Evolutionary conservation across 2,888 invertebrate species (phyloP).

Genomic region (Caenorhabditis sinica): DNA sequence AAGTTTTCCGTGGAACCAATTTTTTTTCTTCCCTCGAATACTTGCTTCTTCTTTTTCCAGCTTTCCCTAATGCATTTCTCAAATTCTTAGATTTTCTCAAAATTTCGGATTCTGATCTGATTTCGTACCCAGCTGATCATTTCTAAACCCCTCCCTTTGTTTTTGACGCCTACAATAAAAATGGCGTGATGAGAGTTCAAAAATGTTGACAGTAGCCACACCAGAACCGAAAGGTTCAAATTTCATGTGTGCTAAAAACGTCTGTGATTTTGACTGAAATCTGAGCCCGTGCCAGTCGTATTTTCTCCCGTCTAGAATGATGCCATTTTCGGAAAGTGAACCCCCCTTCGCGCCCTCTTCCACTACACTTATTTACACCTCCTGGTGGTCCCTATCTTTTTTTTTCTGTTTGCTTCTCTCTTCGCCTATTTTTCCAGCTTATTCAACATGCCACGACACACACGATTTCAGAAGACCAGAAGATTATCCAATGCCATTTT

Average conservation of each 20-base stretch:
- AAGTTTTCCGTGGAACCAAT: too few relatives aligned
- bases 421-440: conserved; percentile 30
- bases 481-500: conserved; percentile 44
- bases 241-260: conserved; percentile 42
- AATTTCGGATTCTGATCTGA: too few relatives aligned
- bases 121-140: too few relatives aligned
- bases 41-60: too few relatives aligned
- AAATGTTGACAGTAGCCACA: conserved; percentile 36
- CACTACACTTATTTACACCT: conserved; percentile 43
- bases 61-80: too few relatives aligned
- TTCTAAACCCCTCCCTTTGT: background rate
- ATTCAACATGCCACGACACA: conserved; percentile 22
- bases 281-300: conserved; percentile 6
- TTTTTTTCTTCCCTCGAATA: too few relatives aligned
- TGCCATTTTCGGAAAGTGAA: conserved; percentile 34
- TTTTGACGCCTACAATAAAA: background rate
- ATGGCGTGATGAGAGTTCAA: conserved; percentile 40
- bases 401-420: background rate
- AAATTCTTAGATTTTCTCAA: too few relatives aligned
- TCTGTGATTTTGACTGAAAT: conserved; percentile 43
- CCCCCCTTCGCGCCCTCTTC: background rate
- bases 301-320: conserved; percentile 16
- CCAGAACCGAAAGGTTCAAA: conserved; percentile 39
- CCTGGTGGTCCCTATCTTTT: conserved; percentile 37
- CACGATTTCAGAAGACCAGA: conserved; percentile 35